A percentile compares a stretch with the other conserved stretches of the same genome.
These are phyloP conservation scores for Gallinago jamesoni DNA, from an alignment of 2,113 vertebrate genomes.

Conservation along the genomic window DNA sequence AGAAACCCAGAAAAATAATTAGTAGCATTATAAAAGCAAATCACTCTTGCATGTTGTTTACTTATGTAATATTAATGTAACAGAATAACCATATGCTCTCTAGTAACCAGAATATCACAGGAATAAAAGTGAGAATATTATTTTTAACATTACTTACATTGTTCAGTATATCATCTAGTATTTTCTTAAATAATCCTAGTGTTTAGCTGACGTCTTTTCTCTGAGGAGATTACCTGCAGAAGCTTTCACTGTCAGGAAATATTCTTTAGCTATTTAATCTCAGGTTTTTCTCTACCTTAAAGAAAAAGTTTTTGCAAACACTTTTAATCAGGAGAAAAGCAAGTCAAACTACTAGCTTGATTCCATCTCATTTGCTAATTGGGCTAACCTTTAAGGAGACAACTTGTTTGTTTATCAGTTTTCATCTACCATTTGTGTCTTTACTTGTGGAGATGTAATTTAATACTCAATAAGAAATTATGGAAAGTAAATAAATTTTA, in stretches of 20 bases:
- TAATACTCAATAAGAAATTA: neutral
- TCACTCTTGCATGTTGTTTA: neutral
- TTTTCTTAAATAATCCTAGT: neutral
- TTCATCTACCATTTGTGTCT: neutral
- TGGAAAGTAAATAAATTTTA: constrained; percentile 10
- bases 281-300: neutral
- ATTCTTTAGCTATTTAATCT: neutral
- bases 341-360: neutral
- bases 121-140: neutral
- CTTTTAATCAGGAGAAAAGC: neutral
- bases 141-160: neutral
- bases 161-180: neutral
- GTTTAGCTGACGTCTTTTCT: neutral
- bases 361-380: constrained; percentile 27
- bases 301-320: neutral
- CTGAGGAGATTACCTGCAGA: neutral
- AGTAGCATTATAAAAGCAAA: neutral
- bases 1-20: neutral
- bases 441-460: constrained; percentile 6
- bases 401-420: neutral
- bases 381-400: constrained; percentile 28
- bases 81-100: neutral
- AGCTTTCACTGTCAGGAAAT: neutral
- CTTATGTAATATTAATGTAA: neutral
- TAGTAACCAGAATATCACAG: neutral